These are phyloP conservation scores for Leptopilina myrica DNA, from an alignment of 2,888 invertebrate genomes.

Conservation along the genomic window DNA sequence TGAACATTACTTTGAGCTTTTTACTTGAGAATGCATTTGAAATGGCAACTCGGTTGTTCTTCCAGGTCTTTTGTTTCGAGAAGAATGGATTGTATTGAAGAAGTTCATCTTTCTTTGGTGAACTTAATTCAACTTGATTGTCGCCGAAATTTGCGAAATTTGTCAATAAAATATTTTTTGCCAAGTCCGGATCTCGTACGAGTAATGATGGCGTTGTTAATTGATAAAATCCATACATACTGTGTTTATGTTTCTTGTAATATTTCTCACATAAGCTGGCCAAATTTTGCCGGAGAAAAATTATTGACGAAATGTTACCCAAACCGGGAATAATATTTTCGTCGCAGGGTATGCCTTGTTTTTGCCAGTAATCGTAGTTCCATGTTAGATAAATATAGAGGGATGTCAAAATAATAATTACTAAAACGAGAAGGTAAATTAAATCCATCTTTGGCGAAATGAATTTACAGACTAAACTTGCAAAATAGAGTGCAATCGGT, in stretches of 20 bases:
- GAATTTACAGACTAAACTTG: no score
- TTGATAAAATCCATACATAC: conserved; percentile 57
- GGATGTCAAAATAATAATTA: background rate
- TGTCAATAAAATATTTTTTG: conserved; percentile 53
- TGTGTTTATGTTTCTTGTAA: conserved; percentile 46
- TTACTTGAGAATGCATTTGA: conserved; percentile 57
- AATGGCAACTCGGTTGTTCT: conserved; percentile 44
- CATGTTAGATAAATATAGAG: conserved; percentile 42
- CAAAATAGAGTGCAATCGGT: no score
- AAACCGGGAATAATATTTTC: conserved; percentile 47
- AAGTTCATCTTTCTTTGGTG: conserved; percentile 60
- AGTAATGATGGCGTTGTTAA: conserved; percentile 56
- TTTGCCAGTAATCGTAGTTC: conserved; percentile 52
- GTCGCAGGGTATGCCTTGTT: conserved; percentile 48
- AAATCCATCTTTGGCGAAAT: background rate
- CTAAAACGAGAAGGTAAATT: background rate
- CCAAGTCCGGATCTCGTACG: conserved; percentile 63
- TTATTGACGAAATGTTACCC: conserved; percentile 48
- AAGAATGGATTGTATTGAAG: conserved; percentile 66
- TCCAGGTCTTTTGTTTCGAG: conserved; percentile 57
- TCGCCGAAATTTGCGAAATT: conserved; percentile 51
- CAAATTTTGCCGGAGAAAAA: conserved; percentile 44
- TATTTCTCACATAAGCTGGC: conserved; percentile 42
- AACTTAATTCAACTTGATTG: conserved; percentile 63
- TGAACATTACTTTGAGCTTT: conserved; percentile 62